Evolutionary conservation across 2,113 vertebrate species (phyloP), one percentile per base, ranked within the genome.

Genomic region (Lasiurus cinereus): DNA sequence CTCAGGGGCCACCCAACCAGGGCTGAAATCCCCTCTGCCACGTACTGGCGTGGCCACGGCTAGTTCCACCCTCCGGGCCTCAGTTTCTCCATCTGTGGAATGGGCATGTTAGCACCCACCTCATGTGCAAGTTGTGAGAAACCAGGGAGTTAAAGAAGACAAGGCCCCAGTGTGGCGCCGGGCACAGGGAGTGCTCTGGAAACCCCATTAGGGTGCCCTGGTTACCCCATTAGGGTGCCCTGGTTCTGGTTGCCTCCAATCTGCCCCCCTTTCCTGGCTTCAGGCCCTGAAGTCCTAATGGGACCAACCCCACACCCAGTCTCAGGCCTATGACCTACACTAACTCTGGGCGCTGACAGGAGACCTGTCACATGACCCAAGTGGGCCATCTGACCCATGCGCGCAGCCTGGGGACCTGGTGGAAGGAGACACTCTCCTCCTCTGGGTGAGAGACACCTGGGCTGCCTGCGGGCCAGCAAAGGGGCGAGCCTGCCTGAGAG

Each of bases 41-140:
- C 24, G 10, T 0, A 33, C 22, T 14, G 31, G 12, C 62, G 27
- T 18, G 70, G 19, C 13, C 21, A 2, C 2, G 24, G 52, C 27
- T n/a, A 73, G 18, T 5, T 36, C 43, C 9, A 22, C 27, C 43
- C 62, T 59, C 78, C 48, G 50, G 50, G 50, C 46, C 92, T 95
- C 70, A 4, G 16, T 90, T 54, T 86, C 46, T 31, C 78, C 24
- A 27, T 62, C 88, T 69, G 2, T 16, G 87, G 84, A 46, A 64
- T n/a, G n/a, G 74, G n/a, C 33, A 54, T 18, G 12, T 48, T 39
- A 64, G 64, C 0, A 6, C 21, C 7, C 0, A 12, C 29, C 4
- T 3, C 62, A 9, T 0, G 8, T 27, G 39, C 73, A 22, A 1
- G 24, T 0, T 19, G 19, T 5, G 10, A 50, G 33, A n/a, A 52